Evolutionary conservation across 2,113 vertebrate genomes (phyloP).

Genomic region (Oreochromis aureus): DNA sequence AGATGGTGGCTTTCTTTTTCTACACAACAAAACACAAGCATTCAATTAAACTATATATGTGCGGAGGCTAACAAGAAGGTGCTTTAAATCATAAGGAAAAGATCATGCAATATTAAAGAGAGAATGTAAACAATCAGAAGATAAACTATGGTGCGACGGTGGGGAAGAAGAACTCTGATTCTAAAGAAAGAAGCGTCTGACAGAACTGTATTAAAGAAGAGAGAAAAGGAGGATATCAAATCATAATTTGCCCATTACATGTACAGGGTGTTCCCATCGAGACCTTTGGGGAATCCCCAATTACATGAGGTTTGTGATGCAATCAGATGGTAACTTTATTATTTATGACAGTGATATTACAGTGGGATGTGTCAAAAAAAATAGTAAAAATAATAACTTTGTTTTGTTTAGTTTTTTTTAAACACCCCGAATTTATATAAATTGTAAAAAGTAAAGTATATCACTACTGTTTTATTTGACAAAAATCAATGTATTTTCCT

Average conservation of each 20-base stretch:
- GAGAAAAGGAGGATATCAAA: background rate
- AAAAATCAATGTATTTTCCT: background rate
- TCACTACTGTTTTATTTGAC: background rate
- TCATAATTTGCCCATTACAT: background rate
- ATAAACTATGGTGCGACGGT: background rate
- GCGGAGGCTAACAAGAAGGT: background rate
- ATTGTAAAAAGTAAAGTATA: background rate
- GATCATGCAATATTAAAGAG: background rate
- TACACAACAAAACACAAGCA: background rate
- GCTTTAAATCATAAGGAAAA: background rate
- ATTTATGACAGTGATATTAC: background rate
- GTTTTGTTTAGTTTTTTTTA: background rate
- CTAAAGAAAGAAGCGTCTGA: background rate
- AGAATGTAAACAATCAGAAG: background rate
- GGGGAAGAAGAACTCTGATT: background rate
- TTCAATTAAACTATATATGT: background rate
- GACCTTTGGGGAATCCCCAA: background rate
- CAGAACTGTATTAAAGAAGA: background rate
- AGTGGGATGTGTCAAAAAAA: background rate
- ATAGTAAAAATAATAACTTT: background rate
- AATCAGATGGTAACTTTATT: background rate
- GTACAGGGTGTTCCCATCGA: background rate
- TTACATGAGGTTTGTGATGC: background rate
- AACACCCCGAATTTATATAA: fast-evolving
- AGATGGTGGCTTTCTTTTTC: background rate